phyloP scores from a whole-genome alignment of 2,797 vertebrate genomes.

The Tauraco hartlaubi region DNA sequence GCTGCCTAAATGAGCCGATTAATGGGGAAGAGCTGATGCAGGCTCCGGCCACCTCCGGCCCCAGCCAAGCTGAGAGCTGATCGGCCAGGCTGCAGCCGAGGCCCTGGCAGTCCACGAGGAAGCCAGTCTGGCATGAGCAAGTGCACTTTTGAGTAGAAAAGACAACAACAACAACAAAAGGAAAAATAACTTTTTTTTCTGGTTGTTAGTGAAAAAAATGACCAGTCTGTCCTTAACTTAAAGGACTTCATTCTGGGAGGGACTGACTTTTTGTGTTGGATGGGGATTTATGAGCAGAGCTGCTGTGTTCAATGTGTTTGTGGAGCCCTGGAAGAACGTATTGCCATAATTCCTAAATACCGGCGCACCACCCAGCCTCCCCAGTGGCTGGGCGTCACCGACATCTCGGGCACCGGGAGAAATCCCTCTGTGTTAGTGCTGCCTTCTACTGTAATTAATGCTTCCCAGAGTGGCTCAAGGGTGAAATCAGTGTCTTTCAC shows the following conservation, averaged over 20 bases:
- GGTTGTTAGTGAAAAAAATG: background rate
- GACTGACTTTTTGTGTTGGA: background rate
- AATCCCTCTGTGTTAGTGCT: background rate
- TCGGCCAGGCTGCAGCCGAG: accelerated
- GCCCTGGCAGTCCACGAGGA: background rate
- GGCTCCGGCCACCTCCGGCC: accelerated
- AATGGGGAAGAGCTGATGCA: background rate
- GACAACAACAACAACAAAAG: too few relatives aligned
- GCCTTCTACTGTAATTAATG: background rate
- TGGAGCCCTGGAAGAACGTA: accelerated
- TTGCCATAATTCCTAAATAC: accelerated
- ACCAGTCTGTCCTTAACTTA: accelerated
- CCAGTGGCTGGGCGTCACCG: background rate
- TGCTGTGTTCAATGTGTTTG: background rate
- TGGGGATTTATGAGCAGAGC: background rate
- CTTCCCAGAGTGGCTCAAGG: background rate
- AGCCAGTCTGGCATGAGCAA: background rate
- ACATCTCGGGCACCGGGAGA: background rate
- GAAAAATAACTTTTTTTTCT: background rate
- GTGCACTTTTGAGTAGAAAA: background rate
- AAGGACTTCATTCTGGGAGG: background rate
- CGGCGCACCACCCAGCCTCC: accelerated
- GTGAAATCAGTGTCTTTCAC: background rate
- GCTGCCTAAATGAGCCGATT: background rate
- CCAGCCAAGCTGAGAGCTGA: accelerated